Evolutionary conservation across 2,113 vertebrate genomes (phyloP).

Genomic region (Brachypodius melanocephalos): DNA sequence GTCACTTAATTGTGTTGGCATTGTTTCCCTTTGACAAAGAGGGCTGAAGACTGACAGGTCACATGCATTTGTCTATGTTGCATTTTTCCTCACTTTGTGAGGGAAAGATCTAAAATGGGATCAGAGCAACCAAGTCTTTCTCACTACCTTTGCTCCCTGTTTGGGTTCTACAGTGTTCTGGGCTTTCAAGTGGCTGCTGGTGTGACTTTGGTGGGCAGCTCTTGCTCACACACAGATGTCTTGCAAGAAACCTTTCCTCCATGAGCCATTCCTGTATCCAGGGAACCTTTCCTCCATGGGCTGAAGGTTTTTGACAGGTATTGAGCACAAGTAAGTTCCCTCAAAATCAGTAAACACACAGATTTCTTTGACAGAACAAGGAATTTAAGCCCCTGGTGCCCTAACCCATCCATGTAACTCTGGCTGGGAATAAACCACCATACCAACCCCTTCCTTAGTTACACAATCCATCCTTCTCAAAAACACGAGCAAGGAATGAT

Average conservation of each 20-base stretch:
- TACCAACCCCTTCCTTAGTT: background rate
- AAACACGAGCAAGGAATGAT: background rate
- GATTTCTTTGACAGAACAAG: background rate
- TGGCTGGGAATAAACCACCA: background rate
- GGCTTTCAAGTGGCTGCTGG: background rate
- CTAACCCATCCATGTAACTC: background rate
- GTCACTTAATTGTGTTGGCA: conserved; percentile 25
- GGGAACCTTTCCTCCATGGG: background rate
- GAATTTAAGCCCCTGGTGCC: background rate
- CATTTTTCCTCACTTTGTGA: background rate
- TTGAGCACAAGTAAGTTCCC: background rate
- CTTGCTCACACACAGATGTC: background rate
- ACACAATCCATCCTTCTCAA: background rate
- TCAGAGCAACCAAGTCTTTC: background rate
- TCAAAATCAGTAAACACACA: background rate
- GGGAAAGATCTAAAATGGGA: background rate
- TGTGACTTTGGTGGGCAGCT: background rate
- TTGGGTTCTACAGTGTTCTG: background rate
- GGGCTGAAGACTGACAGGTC: conserved; percentile 8
- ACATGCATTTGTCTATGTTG: background rate
- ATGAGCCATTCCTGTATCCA: accelerated
- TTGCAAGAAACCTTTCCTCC: background rate
- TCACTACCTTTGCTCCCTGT: background rate
- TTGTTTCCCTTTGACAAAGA: conserved; percentile 39
- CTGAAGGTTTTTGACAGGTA: background rate